Evolutionary conservation across 2,113 vertebrate genomes (phyloP).

Genomic region (Pelvicachromis taeniatus): DNA sequence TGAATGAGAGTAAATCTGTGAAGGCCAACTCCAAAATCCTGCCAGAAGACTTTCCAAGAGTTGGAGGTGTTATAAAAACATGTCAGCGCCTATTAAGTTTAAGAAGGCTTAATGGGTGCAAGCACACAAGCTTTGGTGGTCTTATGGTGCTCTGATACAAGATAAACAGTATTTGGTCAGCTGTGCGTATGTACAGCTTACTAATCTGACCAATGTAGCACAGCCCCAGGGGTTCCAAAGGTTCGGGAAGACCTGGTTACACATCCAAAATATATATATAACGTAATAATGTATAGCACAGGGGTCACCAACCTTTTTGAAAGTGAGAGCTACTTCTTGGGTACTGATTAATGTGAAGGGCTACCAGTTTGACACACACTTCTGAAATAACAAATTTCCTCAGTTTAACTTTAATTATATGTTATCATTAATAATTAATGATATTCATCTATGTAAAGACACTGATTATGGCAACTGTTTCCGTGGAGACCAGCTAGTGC

Average conservation of each 20-base stretch:
- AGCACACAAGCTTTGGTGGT: background rate
- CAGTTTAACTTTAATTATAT: no score
- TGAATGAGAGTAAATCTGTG: background rate
- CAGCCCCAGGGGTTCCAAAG: background rate
- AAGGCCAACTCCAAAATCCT: background rate
- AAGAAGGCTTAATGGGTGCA: background rate
- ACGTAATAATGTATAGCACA: background rate
- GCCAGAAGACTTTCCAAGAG: background rate
- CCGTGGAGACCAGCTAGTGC: no score
- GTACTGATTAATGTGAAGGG: no score
- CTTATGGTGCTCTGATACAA: background rate
- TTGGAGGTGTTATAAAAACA: background rate
- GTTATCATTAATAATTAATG: no score
- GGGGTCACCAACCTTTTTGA: no score
- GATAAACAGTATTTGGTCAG: background rate
- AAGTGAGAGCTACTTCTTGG: no score
- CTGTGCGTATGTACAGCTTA: background rate
- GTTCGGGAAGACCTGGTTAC: background rate
- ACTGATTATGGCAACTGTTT: no score
- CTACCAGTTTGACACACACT: no score
- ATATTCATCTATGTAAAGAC: no score
- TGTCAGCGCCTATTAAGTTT: background rate
- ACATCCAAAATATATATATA: background rate
- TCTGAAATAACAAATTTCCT: no score
- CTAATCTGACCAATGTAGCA: background rate